These are phyloP conservation scores for Cremastinae sp. DNA, from an alignment of 2,888 invertebrate genomes.

Conservation along the genomic window DNA sequence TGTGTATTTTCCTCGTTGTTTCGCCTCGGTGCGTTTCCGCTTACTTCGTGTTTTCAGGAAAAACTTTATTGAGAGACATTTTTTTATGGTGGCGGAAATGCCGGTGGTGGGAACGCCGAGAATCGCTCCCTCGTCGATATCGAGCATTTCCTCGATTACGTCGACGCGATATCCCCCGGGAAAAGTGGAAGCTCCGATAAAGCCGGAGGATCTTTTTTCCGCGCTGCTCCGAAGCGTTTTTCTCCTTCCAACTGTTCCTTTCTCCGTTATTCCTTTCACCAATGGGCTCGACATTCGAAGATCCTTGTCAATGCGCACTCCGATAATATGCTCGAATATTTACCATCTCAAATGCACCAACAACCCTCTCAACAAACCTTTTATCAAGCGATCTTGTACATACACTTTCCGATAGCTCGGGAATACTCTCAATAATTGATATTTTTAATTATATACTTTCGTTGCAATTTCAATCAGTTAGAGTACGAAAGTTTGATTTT, in stretches of 20 bases:
- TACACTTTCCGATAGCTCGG: too few species aligned
- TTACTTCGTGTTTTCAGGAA: conserved; percentile 28
- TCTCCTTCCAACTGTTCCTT: not conserved
- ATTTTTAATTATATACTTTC: too few species aligned
- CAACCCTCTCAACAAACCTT: not conserved
- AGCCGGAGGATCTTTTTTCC: not conserved
- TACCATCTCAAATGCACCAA: too few species aligned
- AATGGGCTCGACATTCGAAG: not conserved
- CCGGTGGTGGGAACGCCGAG: conserved; percentile 10
- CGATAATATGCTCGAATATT: too few species aligned
- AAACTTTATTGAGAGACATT: conserved; percentile 41
- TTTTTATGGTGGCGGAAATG: conserved; percentile 47
- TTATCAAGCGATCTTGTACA: conserved; percentile 9
- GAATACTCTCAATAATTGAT: too few species aligned
- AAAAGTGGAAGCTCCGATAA: conserved; percentile 22
- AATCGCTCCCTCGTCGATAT: conserved; percentile 47
- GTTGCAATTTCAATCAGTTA: too few species aligned
- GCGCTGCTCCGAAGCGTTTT: conserved; percentile 20
- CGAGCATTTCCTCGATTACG: conserved; percentile 56
- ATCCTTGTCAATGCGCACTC: too few species aligned
- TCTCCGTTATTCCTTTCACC: not conserved
- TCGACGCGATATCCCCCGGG: conserved; percentile 37
- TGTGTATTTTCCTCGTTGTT: not conserved
- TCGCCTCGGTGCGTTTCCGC: not conserved
- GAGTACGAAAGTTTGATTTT: too few species aligned